phyloP scores from a whole-genome alignment of 2,113 vertebrate genomes.

The Microcebus jonahi region DNA sequence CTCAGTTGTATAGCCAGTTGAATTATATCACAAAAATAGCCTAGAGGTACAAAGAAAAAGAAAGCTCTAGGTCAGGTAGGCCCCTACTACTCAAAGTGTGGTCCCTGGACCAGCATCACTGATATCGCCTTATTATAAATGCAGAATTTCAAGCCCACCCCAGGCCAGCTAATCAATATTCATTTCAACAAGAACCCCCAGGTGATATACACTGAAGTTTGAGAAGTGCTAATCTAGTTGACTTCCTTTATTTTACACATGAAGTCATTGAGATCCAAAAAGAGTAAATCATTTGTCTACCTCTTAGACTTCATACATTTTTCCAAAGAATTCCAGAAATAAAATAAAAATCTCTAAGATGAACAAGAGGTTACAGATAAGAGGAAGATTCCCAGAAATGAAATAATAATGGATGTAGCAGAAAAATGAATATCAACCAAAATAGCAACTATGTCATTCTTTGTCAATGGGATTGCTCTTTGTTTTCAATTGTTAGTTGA shows the following conservation, averaged over 20 bases:
- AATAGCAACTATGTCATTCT: conserved; percentile 18
- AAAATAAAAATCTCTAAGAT: conserved; percentile 23
- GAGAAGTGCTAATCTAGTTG: background rate
- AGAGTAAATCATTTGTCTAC: conserved; percentile 22
- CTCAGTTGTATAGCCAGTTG: background rate
- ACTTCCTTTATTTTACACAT: conserved; percentile 41
- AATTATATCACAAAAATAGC: background rate
- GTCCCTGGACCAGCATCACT: background rate
- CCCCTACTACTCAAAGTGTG: background rate
- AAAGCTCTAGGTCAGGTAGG: background rate
- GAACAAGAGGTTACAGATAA: background rate
- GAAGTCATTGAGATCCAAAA: background rate
- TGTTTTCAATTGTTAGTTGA: conserved; percentile 49
- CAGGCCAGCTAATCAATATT: background rate
- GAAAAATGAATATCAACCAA: conserved; percentile 10
- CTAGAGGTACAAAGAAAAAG: conserved; percentile 36
- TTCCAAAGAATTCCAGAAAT: conserved; percentile 35
- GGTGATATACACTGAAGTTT: conserved; percentile 6
- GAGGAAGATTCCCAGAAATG: conserved; percentile 3
- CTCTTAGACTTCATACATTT: background rate
- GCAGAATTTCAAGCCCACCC: background rate
- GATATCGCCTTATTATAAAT: background rate
- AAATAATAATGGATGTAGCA: conserved; percentile 15
- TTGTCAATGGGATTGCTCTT: background rate
- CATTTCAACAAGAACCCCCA: conserved; percentile 5